Base-by-base conservation (phyloP, 1,140 invertebrate species). In the Campoletis sonorensis region DNA sequence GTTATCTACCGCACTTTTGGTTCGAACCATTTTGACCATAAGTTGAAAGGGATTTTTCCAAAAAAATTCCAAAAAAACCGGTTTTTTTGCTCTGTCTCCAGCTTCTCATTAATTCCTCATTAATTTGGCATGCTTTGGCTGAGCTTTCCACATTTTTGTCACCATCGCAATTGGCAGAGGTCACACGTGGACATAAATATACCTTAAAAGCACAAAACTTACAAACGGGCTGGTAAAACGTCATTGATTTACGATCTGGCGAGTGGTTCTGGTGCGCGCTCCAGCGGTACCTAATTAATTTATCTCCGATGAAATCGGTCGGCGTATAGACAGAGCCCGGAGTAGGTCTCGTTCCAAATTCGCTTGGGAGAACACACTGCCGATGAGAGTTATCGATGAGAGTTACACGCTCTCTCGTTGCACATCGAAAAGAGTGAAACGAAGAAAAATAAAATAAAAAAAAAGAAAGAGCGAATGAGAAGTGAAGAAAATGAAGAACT, bases 241-340 rank as follows among this genome's bases (percentile, higher is more conserved):
- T 7, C 72, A 79, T 49, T 68, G 73, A 84, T 84, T 82, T 81
- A 82, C 73, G 79, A 75, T 75, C 37, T 30, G 61, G 49, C 40
- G 5, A 10, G 40, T 13, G 40, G 40, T 5, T 45, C 40, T 45
- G 40, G 40, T 45, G 13, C 23, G 37, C n/a, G 75, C 33, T 82
- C 27, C 30, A 45, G 27, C 67, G 58, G 81, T 81, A 33, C 77
- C 49, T 76, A 76, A 76, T 76, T 76, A 76, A 76, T 76, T 76
- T 76, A 33, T 26, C 72, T 58, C 51, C 72, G 72, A 76, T 76
- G 49, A 45, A 76, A 27, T 27, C 72, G 54, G 49, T 18, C 72
- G 72, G 49, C 45, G 72, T 76, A 58, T 58, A 30, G n/a, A n/a
- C n/a, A n/a, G n/a, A n/a, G n/a, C n/a, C 27, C 49, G 8, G 23